A percentile compares a stretch with the other conserved stretches of the same genome.
Evolutionary conservation across 2,797 vertebrate species (phyloP).

Genomic region (Masticophis lateralis): DNA sequence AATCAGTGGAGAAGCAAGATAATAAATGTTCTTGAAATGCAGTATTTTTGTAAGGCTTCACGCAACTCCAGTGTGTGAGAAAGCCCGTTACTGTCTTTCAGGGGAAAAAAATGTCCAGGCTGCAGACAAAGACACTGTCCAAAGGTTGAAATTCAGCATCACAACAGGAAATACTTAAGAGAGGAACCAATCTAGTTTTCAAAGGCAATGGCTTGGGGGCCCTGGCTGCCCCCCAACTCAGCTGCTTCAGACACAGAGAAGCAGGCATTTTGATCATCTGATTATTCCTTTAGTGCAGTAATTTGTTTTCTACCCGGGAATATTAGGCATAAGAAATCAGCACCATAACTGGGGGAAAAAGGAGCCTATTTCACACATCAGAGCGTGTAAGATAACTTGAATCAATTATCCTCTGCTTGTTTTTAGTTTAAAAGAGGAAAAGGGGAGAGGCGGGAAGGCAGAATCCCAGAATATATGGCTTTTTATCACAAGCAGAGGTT

Average conservation of each 20-base stretch:
- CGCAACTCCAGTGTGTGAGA: background rate
- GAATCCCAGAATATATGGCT: background rate
- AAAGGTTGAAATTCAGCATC: background rate
- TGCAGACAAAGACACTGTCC: background rate
- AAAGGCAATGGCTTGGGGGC: background rate
- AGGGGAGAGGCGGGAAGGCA: background rate
- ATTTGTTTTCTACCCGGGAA: constrained; percentile 9
- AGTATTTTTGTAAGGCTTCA: background rate
- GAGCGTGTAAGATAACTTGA: constrained; percentile 33
- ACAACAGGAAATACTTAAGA: background rate
- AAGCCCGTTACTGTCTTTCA: background rate
- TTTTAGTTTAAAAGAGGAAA: constrained; percentile 39
- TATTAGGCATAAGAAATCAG: constrained; percentile 19
- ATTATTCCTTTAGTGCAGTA: constrained; percentile 3
- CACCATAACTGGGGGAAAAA: background rate
- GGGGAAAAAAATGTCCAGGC: background rate
- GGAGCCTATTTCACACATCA: constrained; percentile 52
- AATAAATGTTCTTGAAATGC: background rate
- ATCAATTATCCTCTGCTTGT: constrained; percentile 34
- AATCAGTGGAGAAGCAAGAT: background rate
- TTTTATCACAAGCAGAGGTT: background rate
- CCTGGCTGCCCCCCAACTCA: background rate
- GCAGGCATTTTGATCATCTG: background rate
- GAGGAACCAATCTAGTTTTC: background rate
- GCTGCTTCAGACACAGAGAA: background rate